Percentiles rank a stretch among this genome's conserved stretches.
Conservation (phyloP, 64 coral and sea anemone genomes). For the Dendronephthya gigantea region DNA sequence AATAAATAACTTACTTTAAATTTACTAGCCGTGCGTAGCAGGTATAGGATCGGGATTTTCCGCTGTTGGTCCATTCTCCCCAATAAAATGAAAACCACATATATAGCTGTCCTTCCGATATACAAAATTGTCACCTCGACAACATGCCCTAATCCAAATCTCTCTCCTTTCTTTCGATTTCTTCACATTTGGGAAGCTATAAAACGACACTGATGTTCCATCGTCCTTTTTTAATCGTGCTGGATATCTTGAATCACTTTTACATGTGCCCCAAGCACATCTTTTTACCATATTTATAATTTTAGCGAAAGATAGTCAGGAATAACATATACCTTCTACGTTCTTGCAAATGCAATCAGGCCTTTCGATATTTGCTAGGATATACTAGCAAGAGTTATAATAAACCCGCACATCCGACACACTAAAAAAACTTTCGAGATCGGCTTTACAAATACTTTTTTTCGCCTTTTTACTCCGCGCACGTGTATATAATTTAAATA, state of each 20-base stretch:
- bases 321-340: too few species aligned
- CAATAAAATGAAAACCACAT: slow-evolving; percentile 8
- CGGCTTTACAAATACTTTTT: too few species aligned
- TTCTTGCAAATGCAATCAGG: too few species aligned
- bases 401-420: too few species aligned
- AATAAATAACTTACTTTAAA: neutral
- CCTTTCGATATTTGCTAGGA: too few species aligned
- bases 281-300: too few species aligned
- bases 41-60: neutral
- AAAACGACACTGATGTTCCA: neutral
- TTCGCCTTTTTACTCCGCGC: too few species aligned
- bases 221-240: neutral
- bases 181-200: slow-evolving; percentile 9
- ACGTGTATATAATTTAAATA: too few species aligned
- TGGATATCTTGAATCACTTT: neutral
- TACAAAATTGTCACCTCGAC: neutral
- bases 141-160: neutral
- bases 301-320: too few species aligned
- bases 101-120: slow-evolving; percentile 6
- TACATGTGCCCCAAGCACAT: slow-evolving; percentile 15
- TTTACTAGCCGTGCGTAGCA: neutral
- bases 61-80: neutral
- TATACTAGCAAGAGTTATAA: too few species aligned
- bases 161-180: neutral
- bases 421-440: too few species aligned